Evolutionary conservation across 2,113 vertebrate species (phyloP).

Genomic region (Lamprologus lemairii): DNA sequence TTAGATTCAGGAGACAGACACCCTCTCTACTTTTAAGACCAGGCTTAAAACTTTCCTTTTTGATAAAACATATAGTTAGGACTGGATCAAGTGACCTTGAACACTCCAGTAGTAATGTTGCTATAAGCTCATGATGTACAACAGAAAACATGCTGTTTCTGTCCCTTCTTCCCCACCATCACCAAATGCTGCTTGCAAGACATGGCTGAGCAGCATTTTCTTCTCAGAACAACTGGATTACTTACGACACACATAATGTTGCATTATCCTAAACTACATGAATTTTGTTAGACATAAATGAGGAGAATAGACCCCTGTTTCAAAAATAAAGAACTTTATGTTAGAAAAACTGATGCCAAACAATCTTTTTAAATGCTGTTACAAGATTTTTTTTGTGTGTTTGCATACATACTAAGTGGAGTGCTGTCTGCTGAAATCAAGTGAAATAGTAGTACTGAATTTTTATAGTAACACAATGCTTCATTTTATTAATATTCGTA

Average conservation of each 20-base stretch:
- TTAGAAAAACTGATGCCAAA: neutral
- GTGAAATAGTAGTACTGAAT: neutral
- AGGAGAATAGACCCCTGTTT: neutral
- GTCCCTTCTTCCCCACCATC: neutral
- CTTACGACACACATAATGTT: neutral
- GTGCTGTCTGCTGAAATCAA: neutral
- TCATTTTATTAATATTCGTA: neutral
- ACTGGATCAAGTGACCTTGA: neutral
- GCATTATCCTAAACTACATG: neutral
- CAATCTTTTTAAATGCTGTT: neutral
- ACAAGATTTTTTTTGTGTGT: neutral
- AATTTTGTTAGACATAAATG: neutral
- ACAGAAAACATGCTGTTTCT: neutral
- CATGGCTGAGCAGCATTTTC: neutral
- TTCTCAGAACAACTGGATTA: neutral
- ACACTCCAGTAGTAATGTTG: neutral
- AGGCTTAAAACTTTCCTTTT: neutral
- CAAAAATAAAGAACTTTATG: neutral
- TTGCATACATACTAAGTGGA: neutral
- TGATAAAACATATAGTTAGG: neutral
- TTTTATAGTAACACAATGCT: neutral
- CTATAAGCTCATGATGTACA: neutral
- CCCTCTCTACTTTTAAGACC: neutral
- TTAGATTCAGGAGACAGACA: neutral
- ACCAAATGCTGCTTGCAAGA: neutral